Percentiles rank a stretch among this genome's conserved stretches.
Evolutionary conservation across 2,888 invertebrate genomes (phyloP).

Genomic region (Dioctria linearis): DNA sequence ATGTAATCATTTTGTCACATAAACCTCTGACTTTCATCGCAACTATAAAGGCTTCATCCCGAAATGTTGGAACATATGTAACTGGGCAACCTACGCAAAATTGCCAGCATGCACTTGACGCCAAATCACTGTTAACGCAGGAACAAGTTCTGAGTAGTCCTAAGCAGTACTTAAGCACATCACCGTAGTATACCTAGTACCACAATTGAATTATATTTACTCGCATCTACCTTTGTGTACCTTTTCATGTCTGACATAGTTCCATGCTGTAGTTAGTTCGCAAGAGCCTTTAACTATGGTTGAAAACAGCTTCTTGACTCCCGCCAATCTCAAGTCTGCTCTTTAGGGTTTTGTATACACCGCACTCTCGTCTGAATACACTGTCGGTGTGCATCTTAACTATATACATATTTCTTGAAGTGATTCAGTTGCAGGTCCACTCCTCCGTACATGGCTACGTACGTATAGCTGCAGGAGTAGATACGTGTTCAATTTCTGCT

Average conservation of each 20-base stretch:
- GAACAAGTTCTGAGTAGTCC: constrained; percentile 37
- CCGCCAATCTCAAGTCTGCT: neutral
- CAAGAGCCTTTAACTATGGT: constrained; percentile 33
- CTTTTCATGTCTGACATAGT: constrained; percentile 55
- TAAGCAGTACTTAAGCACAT: constrained; percentile 46
- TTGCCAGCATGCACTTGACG: constrained; percentile 51
- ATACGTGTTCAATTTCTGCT: constrained; percentile 11
- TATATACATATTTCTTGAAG: constrained; percentile 27
- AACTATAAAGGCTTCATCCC: constrained; percentile 55
- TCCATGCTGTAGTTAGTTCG: constrained; percentile 50
- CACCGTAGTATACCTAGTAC: constrained; percentile 1
- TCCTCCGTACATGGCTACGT: constrained; percentile 45
- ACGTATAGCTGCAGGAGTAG: neutral
- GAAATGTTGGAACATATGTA: constrained; percentile 54
- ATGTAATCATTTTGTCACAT: constrained; percentile 54
- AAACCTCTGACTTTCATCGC: constrained; percentile 44
- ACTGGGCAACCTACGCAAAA: constrained; percentile 56
- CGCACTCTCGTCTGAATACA: neutral
- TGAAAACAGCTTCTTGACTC: constrained; percentile 39
- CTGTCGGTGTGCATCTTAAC: neutral
- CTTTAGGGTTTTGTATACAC: neutral
- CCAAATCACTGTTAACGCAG: constrained; percentile 9
- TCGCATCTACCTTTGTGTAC: constrained; percentile 54
- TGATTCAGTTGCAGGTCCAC: constrained; percentile 38
- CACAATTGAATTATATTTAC: constrained; percentile 56